Evolutionary conservation across 2,797 vertebrate genomes (phyloP).

Genomic region (Coregonus suidteri): DNA sequence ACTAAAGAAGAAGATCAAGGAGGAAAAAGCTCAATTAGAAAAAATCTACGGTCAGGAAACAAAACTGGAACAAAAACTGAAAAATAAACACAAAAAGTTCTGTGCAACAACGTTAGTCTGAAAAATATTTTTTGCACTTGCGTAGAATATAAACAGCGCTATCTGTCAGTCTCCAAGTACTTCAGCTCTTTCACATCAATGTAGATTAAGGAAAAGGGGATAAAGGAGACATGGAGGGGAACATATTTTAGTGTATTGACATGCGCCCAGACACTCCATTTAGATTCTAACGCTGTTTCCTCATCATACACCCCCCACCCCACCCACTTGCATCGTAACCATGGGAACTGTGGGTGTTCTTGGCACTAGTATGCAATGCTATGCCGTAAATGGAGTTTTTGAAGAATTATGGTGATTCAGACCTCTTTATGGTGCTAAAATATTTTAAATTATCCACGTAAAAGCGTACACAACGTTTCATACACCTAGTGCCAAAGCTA

Average conservation of each 20-base stretch:
- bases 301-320: neutral
- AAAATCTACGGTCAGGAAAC: conserved; percentile 65
- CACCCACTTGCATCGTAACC: conserved; percentile 18
- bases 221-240: conserved; percentile 12
- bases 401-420: conserved; percentile 32
- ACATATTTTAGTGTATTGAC: conserved; percentile 8
- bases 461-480: conserved; percentile 39
- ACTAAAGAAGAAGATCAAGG: conserved; percentile 39
- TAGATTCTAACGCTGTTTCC: no score
- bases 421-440: conserved; percentile 60
- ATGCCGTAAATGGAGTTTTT: conserved; percentile 47
- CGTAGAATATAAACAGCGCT: conserved; percentile 49
- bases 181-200: no score
- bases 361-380: conserved; percentile 26
- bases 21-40: conserved; percentile 56
- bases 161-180: conserved; percentile 27
- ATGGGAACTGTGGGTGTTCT: conserved; percentile 35
- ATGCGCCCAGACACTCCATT: conserved; percentile 22
- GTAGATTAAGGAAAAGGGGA: conserved; percentile 42
- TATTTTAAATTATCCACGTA: conserved; percentile 44
- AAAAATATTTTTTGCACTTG: conserved; percentile 80
- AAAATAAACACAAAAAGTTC: conserved; percentile 50
- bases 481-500: conserved; percentile 68
- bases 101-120: conserved; percentile 58
- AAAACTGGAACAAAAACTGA: conserved; percentile 43